Evolutionary conservation across 1,140 invertebrate species (phyloP).

Genomic region (Samia ricini): DNA sequence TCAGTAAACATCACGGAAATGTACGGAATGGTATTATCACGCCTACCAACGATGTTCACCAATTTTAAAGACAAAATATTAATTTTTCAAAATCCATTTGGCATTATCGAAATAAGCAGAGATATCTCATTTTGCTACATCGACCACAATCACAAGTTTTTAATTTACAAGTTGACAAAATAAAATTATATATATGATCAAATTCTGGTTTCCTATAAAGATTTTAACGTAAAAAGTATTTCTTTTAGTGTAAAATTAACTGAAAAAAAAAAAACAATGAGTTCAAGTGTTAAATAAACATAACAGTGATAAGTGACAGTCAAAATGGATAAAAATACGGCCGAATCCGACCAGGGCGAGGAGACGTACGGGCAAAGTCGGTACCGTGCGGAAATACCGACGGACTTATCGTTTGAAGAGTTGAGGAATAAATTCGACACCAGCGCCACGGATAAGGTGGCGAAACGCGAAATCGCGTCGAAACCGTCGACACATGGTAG

Average conservation of each 20-base stretch:
- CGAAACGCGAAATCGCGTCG: constrained; percentile 55
- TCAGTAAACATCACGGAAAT: neutral
- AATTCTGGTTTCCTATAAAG: neutral
- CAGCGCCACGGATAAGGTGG: constrained; percentile 47
- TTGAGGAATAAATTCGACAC: constrained; percentile 64
- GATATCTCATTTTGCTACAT: too few relatives aligned
- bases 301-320: neutral
- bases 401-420: constrained; percentile 62
- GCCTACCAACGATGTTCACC: too few relatives aligned
- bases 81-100: too few relatives aligned
- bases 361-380: constrained; percentile 52
- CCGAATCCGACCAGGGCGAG: constrained; percentile 36
- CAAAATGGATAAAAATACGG: constrained; percentile 67
- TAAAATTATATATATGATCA: neutral
- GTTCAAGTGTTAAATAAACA: neutral
- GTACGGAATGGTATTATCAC: too few relatives aligned
- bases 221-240: neutral
- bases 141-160: too few relatives aligned
- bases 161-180: too few relatives aligned
- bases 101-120: too few relatives aligned
- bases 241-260: neutral
- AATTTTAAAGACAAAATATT: too few relatives aligned
- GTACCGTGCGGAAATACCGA: constrained; percentile 42
- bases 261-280: neutral
- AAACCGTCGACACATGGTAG: constrained; percentile 70